Base-by-base conservation (phyloP, 2,797 vertebrate species). In the Platalea minor region DNA sequence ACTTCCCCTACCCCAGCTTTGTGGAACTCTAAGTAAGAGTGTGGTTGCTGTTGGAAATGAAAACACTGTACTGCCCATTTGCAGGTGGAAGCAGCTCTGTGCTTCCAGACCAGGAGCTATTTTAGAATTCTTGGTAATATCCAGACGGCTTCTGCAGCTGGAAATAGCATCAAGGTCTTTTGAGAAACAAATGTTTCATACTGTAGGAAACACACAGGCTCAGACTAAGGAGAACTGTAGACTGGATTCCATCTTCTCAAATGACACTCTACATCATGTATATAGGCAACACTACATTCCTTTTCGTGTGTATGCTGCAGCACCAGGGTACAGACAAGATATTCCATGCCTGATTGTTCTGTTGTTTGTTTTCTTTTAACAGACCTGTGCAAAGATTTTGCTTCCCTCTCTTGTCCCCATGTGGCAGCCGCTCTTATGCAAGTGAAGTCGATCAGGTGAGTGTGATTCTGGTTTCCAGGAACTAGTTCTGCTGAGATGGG, bases 381-480 rank as follows among this genome's bases (percentile, higher is more conserved):
- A 98, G 98, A 72, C 53, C 45, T 2, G 4, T 91, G 19, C 93
- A 96, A 41, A 95, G 91, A 48, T 91, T 96, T 85, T 91, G 68
- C 68, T 85, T 96, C 35, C 87, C 95, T 10, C 75, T 90, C 54
- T 76, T 93, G 29, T 70, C 87, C 33, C 83, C 91, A 0, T 16
- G 21, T 39, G 76, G 94, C 63, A 85, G 7, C 51, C 97, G 97
- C 33, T 94, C 94, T 35, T 98, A 97, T 7, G 87, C 97, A 54
- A 95, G 73, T 33, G 90, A 97, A 11, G 96, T 98, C 0, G 96
- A 96, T 57, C 94, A 96, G 94, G 98, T 98, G 97, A 98, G 98
- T 96, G 54, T 83, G 57, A 74, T n/a, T 89, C 48, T 81, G n/a
- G 19, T 79, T 90, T 94, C 91, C 87, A 89, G 69, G 59, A 91